A percentile compares a stretch with the other conserved stretches of the same genome.
Conservation (phyloP, 2,797 vertebrate genomes). For the Schizothorax lantsangensis region DNA sequence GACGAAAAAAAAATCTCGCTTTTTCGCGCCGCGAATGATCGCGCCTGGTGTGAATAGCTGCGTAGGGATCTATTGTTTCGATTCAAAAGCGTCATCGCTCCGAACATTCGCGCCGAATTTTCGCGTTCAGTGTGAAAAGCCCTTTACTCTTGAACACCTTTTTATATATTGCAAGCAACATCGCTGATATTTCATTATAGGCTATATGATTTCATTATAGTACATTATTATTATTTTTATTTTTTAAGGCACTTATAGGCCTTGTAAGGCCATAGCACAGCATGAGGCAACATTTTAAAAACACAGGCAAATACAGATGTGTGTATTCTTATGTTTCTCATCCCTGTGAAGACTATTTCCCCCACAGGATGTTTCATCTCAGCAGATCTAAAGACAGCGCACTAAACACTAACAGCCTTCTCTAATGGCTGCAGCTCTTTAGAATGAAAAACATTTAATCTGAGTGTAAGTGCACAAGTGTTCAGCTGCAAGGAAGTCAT, state of each 20-base stretch:
- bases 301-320: neutral
- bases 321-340: neutral
- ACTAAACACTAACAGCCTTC: neutral
- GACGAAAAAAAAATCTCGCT: too few species aligned
- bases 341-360: neutral
- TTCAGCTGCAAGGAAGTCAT: neutral
- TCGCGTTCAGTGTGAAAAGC: too few species aligned
- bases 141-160: neutral
- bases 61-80: too few species aligned
- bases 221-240: neutral
- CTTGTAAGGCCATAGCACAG: neutral
- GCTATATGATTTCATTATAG: neutral
- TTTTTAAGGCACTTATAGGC: neutral
- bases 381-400: neutral
- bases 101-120: too few species aligned
- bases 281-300: neutral
- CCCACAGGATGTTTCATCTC: neutral
- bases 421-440: slow-evolving; percentile 4
- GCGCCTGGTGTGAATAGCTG: too few species aligned
- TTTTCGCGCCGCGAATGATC: too few species aligned
- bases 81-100: too few species aligned
- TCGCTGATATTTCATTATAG: neutral
- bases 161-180: neutral
- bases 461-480: neutral
- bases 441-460: slow-evolving; percentile 1